These are phyloP conservation scores for Chaunax sp. DNA, from an alignment of 2,797 vertebrate genomes.

Conservation along the genomic window DNA sequence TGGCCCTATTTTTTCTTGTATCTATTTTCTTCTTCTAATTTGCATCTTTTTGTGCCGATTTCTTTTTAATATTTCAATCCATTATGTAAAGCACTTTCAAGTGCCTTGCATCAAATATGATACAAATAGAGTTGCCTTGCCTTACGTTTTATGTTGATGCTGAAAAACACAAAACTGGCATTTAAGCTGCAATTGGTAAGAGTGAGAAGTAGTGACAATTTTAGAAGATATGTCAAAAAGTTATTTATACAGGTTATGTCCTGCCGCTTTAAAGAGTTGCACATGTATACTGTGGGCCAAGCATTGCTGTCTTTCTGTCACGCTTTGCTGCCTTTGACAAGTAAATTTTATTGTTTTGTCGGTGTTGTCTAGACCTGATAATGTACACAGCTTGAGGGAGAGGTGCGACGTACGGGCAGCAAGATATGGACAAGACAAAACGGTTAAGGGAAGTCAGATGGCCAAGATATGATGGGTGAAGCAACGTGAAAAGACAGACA, in stretches of 20 bases:
- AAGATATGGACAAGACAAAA: conserved; percentile 25
- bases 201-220: no score
- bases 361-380: conserved; percentile 14
- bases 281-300: background rate
- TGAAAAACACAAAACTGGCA: background rate
- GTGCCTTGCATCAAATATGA: background rate
- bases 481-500: background rate
- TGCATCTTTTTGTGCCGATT: background rate
- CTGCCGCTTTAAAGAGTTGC: no score
- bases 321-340: conserved; percentile 5
- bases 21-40: background rate
- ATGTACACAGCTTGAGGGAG: conserved; percentile 28
- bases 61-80: background rate
- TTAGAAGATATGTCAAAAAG: no score
- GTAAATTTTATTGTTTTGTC: conserved; percentile 10
- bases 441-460: background rate
- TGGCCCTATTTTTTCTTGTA: background rate
- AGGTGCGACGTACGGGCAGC: background rate
- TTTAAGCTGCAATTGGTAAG: background rate
- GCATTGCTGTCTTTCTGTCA: background rate
- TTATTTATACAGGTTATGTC: no score
- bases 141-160: background rate
- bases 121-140: background rate
- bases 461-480: conserved; percentile 8
- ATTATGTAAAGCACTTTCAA: background rate